Conservation (phyloP, 2,797 vertebrate species). For the Neomorphus geoffroyi region DNA sequence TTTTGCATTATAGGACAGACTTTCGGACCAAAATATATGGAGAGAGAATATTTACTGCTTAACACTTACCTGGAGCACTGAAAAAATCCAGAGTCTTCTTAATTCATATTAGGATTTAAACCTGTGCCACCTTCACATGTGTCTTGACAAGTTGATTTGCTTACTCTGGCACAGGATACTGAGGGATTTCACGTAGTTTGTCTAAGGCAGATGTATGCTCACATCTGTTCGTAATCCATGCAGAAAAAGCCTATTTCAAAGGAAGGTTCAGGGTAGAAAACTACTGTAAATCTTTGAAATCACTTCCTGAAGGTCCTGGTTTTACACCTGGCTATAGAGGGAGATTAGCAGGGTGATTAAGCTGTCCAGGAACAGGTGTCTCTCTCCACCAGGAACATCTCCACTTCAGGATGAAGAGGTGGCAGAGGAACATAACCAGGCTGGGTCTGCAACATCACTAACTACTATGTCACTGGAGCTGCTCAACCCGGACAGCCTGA, state of each 20-base stretch:
- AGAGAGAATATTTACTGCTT: not conserved
- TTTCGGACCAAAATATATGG: not conserved
- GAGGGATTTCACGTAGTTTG: not conserved
- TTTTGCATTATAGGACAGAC: not conserved
- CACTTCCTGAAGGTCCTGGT: not conserved
- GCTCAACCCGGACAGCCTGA: not conserved
- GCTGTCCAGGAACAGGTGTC: not conserved
- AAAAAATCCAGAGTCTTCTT: not conserved
- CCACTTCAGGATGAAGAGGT: not conserved
- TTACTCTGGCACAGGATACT: not conserved
- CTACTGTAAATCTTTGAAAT: not conserved
- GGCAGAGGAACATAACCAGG: not conserved
- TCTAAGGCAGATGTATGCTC: not conserved
- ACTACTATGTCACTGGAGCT: not conserved
- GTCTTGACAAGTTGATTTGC: not conserved
- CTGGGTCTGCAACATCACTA: not conserved
- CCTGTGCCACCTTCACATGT: not conserved
- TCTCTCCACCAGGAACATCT: not conserved
- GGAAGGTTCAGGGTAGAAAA: not conserved
- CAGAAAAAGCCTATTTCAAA: not conserved
- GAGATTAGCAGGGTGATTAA: not conserved
- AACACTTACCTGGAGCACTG: not conserved
- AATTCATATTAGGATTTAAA: not conserved
- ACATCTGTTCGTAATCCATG: not conserved
- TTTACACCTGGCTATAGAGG: not conserved